Conservation (phyloP, 2,888 invertebrate species). For the Boloria euphrosyne region DNA sequence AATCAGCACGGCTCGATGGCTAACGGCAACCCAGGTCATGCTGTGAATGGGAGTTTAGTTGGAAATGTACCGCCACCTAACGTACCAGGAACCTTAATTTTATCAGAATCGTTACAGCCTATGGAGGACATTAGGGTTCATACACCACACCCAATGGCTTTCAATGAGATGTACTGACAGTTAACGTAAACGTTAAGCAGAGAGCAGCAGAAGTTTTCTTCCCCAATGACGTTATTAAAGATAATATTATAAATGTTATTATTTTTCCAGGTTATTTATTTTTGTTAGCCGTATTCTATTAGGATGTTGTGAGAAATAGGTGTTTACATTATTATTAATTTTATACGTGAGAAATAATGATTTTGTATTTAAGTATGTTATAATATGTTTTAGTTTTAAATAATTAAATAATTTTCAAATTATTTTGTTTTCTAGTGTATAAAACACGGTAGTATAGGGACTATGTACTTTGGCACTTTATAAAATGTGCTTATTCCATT, state of each 20-base stretch:
- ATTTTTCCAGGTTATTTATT: neutral
- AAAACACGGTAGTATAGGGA: neutral
- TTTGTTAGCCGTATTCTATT: too few species aligned
- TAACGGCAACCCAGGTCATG: slow-evolving; percentile 54
- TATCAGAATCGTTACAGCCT: slow-evolving; percentile 61
- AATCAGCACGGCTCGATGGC: slow-evolving; percentile 49
- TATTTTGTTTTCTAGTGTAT: slow-evolving; percentile 10
- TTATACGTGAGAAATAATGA: neutral
- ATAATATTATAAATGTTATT: neutral
- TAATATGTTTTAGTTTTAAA: neutral
- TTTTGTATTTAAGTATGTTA: slow-evolving; percentile 5
- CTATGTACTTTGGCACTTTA: neutral
- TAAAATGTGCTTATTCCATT: neutral
- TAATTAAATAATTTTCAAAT: neutral
- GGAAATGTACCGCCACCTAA: slow-evolving; percentile 47
- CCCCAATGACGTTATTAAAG: neutral
- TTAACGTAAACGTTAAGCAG: neutral
- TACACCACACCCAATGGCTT: slow-evolving; percentile 67
- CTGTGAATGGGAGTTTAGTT: slow-evolving; percentile 53
- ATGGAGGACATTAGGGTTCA: slow-evolving; percentile 70
- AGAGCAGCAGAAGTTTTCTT: too few species aligned
- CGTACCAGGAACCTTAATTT: slow-evolving; percentile 53
- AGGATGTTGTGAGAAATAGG: neutral
- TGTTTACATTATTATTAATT: neutral
- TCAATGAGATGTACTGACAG: slow-evolving; percentile 70